Evolutionary conservation across 1,140 invertebrate genomes (phyloP).

Genomic region (Trinorchestia longiramus): DNA sequence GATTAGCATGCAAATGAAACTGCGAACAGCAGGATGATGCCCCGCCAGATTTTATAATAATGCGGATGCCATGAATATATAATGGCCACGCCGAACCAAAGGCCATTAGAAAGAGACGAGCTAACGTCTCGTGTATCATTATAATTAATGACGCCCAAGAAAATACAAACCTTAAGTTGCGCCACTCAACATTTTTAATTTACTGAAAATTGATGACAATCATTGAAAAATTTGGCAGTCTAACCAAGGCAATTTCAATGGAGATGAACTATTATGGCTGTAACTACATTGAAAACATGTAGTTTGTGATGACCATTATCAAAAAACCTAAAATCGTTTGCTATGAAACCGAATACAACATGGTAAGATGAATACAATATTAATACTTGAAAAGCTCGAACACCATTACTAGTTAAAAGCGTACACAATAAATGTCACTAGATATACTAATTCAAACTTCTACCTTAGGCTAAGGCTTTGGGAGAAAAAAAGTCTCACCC

Average conservation of each 20-base stretch:
- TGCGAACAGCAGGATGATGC: slow-evolving; percentile 38
- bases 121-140: not conserved
- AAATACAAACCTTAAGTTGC: not conserved
- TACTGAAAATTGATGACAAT: not conserved
- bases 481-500: not conserved
- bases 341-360: not conserved
- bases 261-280: not conserved
- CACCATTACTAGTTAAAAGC: not conserved
- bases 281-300: not conserved
- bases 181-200: not conserved
- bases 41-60: slow-evolving; percentile 49
- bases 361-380: not conserved
- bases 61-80: slow-evolving; percentile 44
- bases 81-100: not conserved
- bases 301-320: not conserved
- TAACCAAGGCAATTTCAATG: not conserved
- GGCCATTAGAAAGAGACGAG: slow-evolving; percentile 11
- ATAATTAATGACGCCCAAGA: slow-evolving; percentile 4
- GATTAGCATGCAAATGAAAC: slow-evolving; percentile 55
- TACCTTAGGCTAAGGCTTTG: not conserved
- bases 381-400: not conserved
- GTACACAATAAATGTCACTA: not conserved
- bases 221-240: not conserved
- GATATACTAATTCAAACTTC: not conserved
- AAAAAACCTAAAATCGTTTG: not conserved